Conservation (phyloP, 2,113 vertebrate species). For the Rhynchopsitta pachyrhyncha region DNA sequence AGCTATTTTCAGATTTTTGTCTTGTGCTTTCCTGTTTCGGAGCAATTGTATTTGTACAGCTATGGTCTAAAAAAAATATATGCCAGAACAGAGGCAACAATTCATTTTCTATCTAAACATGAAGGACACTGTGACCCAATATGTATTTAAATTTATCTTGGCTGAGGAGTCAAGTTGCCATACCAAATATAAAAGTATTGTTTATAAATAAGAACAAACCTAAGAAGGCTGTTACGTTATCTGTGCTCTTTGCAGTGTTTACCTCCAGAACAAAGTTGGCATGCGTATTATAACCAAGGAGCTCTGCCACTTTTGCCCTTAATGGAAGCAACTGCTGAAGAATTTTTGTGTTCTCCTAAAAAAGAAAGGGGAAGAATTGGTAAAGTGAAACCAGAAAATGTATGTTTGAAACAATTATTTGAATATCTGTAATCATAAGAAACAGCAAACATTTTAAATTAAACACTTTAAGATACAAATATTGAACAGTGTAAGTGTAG, state of each 20-base stretch:
- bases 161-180: background rate
- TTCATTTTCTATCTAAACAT: background rate
- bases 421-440: background rate
- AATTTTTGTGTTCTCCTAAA: constrained; percentile 87
- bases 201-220: constrained; percentile 74
- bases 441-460: background rate
- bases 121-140: background rate
- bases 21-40: background rate
- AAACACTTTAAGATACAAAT: background rate
- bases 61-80: background rate
- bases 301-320: constrained; percentile 82
- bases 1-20: background rate
- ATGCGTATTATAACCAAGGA: constrained; percentile 88
- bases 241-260: constrained; percentile 90
- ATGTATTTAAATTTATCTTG: background rate
- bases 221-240: constrained; percentile 83
- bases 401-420: background rate
- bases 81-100: background rate
- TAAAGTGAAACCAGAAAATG: background rate
- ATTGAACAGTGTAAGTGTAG: background rate
- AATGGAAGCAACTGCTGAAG: constrained; percentile 86
- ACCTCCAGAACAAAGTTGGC: constrained; percentile 92
- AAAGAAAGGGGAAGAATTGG: background rate
- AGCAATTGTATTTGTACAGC: background rate
- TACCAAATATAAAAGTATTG: background rate